A percentile compares a stretch with the other conserved stretches of the same genome.
Conservation (phyloP, 2,113 vertebrate species). For the Miniopterus natalensis region DNA sequence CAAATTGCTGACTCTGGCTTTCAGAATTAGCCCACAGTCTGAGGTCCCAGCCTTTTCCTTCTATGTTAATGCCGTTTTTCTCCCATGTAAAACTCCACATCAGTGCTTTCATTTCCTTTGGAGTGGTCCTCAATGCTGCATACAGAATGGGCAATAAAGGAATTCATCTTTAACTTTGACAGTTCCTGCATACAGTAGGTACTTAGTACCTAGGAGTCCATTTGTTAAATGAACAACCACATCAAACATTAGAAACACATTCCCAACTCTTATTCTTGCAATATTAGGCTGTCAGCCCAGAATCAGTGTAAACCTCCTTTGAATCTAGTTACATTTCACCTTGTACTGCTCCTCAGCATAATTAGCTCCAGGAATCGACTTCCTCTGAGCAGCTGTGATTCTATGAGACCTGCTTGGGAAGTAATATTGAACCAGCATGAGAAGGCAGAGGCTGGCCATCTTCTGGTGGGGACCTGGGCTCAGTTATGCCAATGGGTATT, state of each 20-base stretch:
- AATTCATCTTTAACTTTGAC: neutral
- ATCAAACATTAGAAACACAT: neutral
- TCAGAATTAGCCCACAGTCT: neutral
- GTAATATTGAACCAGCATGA: neutral
- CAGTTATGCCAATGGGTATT: neutral
- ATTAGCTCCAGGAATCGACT: conserved; percentile 35
- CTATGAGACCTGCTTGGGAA: neutral
- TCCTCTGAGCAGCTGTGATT: conserved; percentile 23
- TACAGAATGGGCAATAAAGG: neutral
- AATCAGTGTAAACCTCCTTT: neutral
- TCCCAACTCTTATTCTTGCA: neutral
- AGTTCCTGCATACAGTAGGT: neutral
- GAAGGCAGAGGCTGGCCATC: neutral
- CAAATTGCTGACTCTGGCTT: neutral
- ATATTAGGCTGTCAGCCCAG: neutral
- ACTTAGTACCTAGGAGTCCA: neutral
- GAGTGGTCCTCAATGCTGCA: neutral
- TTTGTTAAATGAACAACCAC: neutral
- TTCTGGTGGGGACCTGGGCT: neutral
- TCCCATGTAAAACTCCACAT: neutral
- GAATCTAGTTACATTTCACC: conserved; percentile 1
- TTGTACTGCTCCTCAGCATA: neutral
- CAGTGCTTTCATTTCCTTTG: conserved; percentile 3
- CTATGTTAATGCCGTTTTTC: neutral
- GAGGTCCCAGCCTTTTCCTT: neutral